These are phyloP conservation scores for Caranx melampygus DNA, from an alignment of 2,113 vertebrate genomes.

Conservation along the genomic window DNA sequence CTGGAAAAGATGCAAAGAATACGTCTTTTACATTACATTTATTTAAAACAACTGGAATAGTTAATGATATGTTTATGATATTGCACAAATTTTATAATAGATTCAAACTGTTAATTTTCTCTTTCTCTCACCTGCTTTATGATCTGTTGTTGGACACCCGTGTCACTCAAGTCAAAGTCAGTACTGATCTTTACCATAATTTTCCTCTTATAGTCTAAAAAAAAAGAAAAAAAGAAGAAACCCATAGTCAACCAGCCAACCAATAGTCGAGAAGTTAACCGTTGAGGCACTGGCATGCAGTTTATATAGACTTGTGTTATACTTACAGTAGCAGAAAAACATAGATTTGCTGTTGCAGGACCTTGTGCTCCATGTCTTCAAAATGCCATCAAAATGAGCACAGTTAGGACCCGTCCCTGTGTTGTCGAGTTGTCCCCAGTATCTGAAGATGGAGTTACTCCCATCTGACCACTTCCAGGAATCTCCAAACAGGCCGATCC, in stretches of 20 bases:
- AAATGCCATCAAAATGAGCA: background rate
- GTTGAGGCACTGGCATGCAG: too few relatives aligned
- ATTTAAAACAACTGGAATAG: too few relatives aligned
- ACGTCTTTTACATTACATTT: background rate
- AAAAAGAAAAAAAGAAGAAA: background rate
- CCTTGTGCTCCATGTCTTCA: background rate
- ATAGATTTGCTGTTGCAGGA: conserved; percentile 22
- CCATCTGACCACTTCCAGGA: conserved; percentile 43
- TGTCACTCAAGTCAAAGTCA: conserved; percentile 17
- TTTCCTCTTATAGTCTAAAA: conserved; percentile 11
- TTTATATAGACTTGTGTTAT: too few relatives aligned
- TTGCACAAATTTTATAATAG: too few relatives aligned
- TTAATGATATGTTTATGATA: too few relatives aligned
- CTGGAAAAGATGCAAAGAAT: conserved; percentile 11
- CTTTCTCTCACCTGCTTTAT: conserved; percentile 13
- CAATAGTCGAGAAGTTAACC: too few relatives aligned
- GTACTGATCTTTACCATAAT: background rate
- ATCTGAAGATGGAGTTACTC: conserved; percentile 8
- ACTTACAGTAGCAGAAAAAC: conserved; percentile 44
- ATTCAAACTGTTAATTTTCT: too few relatives aligned
- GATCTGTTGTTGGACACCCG: conserved; percentile 24
- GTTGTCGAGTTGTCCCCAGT: background rate
- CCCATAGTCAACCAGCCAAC: too few relatives aligned
- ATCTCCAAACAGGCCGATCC: conserved; percentile 42
- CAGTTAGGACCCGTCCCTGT: background rate